Evolutionary conservation across 1,140 invertebrate genomes (phyloP).

Genomic region (Homalodisca vitripennis): DNA sequence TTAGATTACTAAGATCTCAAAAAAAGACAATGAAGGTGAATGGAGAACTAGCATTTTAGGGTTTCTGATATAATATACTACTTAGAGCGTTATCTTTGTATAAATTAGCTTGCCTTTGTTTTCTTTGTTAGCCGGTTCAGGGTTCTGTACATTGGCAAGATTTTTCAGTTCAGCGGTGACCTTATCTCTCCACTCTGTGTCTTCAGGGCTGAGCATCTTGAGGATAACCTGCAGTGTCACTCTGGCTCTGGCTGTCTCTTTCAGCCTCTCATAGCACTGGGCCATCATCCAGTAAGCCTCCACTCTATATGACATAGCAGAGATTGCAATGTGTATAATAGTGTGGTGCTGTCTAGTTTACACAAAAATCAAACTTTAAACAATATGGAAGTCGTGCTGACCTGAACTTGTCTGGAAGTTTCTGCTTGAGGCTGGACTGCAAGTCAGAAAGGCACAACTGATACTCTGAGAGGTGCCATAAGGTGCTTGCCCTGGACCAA

Average conservation of each 20-base stretch:
- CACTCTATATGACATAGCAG: constrained; percentile 48
- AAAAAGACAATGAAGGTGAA: no score
- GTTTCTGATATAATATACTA: no score
- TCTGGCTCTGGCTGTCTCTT: constrained; percentile 53
- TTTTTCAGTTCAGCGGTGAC: background rate
- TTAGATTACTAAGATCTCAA: no score
- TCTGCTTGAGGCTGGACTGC: constrained; percentile 58
- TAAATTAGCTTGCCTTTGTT: no score
- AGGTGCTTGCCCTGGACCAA: constrained; percentile 56
- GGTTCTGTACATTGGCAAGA: background rate
- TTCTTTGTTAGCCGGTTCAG: no score
- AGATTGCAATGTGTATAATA: no score
- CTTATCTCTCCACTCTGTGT: constrained; percentile 25
- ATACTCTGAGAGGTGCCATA: constrained; percentile 54
- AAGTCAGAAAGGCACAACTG: constrained; percentile 59
- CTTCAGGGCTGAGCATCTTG: background rate
- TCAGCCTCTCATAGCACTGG: constrained; percentile 58
- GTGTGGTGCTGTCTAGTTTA: no score
- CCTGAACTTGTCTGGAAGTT: constrained; percentile 51
- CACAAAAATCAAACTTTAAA: no score
- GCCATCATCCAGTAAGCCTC: constrained; percentile 63
- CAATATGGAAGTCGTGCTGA: no score
- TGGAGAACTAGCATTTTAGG: no score
- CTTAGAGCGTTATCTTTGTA: no score
- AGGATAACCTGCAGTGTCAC: constrained; percentile 48